These are phyloP conservation scores for Metellina segmentata DNA, from an alignment of 2,888 invertebrate species.

Conservation along the genomic window DNA sequence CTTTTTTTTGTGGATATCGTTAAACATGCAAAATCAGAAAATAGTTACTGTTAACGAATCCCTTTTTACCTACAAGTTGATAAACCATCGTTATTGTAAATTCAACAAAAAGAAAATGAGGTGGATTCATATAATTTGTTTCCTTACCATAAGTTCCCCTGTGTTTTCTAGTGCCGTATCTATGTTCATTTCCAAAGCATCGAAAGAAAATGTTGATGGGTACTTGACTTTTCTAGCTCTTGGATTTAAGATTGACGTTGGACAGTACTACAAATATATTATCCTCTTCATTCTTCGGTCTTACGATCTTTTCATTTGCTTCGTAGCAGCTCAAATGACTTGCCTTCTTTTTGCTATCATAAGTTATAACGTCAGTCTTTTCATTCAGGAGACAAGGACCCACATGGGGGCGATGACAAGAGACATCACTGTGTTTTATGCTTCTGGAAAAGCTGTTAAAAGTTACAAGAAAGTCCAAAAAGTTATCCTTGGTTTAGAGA, in stretches of 20 bases:
- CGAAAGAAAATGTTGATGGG: constrained; percentile 37
- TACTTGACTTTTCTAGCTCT: constrained; percentile 40
- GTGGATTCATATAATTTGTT: constrained; percentile 32
- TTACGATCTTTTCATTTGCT: constrained; percentile 60
- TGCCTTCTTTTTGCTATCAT: constrained; percentile 59
- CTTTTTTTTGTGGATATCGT: constrained; percentile 51
- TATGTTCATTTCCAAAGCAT: constrained; percentile 56
- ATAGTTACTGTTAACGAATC: constrained; percentile 31
- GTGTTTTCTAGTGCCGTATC: constrained; percentile 51
- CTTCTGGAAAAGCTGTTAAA: constrained; percentile 23
- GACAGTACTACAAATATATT: constrained; percentile 58
- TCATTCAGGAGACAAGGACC: constrained; percentile 28
- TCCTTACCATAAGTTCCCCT: constrained; percentile 48
- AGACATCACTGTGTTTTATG: constrained; percentile 3
- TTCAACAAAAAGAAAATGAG: constrained; percentile 5
- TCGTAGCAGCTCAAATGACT: constrained; percentile 53
- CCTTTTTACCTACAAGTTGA: background rate
- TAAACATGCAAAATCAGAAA: constrained; percentile 47
- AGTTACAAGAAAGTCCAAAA: constrained; percentile 56
- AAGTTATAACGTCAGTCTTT: constrained; percentile 28
- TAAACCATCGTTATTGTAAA: background rate
- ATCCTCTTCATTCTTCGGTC: constrained; percentile 53
- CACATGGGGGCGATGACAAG: background rate
- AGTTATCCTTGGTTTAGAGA: constrained; percentile 43
- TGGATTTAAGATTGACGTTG: constrained; percentile 38